Conservation (phyloP, 2,113 vertebrate species). For the Cynoglossus semilaevis region DNA sequence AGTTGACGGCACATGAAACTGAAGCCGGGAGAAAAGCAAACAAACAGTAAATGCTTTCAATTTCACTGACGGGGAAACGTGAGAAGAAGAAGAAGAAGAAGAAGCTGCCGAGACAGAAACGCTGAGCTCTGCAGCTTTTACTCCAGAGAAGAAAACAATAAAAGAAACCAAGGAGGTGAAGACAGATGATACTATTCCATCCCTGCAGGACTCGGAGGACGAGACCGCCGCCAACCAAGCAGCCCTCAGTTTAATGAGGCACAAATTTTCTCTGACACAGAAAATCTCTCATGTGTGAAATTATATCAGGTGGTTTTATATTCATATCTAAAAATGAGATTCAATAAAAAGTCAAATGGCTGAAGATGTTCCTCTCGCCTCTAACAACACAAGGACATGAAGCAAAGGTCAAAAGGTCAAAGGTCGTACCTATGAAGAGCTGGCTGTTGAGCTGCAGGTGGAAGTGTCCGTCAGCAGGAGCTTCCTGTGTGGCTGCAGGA, state of each 20-base stretch:
- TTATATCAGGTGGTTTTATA: neutral
- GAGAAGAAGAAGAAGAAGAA: no score
- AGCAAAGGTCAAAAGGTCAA: neutral
- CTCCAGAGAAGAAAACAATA: neutral
- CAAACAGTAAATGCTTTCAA: neutral
- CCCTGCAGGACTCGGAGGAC: neutral
- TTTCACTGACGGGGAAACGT: neutral
- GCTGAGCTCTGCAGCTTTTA: neutral
- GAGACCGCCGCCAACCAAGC: neutral
- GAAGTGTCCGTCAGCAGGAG: slow-evolving; percentile 86
- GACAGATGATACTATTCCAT: neutral
- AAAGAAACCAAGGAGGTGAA: neutral
- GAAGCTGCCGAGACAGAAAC: neutral
- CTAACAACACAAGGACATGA: no score
- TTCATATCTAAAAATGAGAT: neutral
- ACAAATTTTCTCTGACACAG: neutral
- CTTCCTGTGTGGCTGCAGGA: slow-evolving; percentile 69
- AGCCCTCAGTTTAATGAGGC: neutral
- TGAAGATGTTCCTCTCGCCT: neutral
- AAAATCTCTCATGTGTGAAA: neutral
- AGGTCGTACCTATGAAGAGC: slow-evolving; percentile 85
- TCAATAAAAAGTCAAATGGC: neutral
- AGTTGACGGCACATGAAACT: neutral
- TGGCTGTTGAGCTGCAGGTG: slow-evolving; percentile 95
- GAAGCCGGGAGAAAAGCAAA: neutral